Evolutionary conservation across 2,888 invertebrate genomes (phyloP).

Genomic region (Nemapogon koenigi): DNA sequence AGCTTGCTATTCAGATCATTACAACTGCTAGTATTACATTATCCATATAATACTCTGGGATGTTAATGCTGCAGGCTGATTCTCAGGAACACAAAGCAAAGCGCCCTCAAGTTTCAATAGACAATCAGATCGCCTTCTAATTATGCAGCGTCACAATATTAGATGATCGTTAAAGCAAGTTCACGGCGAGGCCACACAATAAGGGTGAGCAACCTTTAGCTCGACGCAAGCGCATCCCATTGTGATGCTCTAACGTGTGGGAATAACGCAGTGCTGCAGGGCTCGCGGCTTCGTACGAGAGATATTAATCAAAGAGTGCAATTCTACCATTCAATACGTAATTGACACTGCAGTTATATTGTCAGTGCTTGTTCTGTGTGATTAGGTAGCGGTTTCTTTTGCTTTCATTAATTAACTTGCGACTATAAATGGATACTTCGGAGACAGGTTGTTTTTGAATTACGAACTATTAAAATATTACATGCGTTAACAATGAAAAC

Average conservation of each 20-base stretch:
- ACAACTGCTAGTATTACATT: too few relatives aligned
- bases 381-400: neutral
- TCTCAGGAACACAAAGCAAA: too few relatives aligned
- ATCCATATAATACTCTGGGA: too few relatives aligned
- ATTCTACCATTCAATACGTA: constrained; percentile 23
- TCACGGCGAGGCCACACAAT: constrained; percentile 19
- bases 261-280: constrained; percentile 4
- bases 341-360: constrained; percentile 27
- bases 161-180: constrained; percentile 24
- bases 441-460: too few relatives aligned
- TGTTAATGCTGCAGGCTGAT: too few relatives aligned
- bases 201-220: constrained; percentile 48
- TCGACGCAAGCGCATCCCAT: neutral
- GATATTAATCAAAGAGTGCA: neutral
- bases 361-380: constrained; percentile 21
- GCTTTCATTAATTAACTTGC: neutral
- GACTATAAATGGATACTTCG: too few relatives aligned
- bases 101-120: constrained; percentile 16
- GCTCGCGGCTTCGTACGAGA: neutral
- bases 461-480: too few relatives aligned
- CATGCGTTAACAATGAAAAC: too few relatives aligned
- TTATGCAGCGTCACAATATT: constrained; percentile 46
- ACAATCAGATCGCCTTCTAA: constrained; percentile 32
- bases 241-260: constrained; percentile 7
- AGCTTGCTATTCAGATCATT: too few relatives aligned